Evolutionary conservation across 1,140 invertebrate genomes (phyloP), one percentile per base, ranked within the genome.

Genomic region (Contarinia nasturtii): DNA sequence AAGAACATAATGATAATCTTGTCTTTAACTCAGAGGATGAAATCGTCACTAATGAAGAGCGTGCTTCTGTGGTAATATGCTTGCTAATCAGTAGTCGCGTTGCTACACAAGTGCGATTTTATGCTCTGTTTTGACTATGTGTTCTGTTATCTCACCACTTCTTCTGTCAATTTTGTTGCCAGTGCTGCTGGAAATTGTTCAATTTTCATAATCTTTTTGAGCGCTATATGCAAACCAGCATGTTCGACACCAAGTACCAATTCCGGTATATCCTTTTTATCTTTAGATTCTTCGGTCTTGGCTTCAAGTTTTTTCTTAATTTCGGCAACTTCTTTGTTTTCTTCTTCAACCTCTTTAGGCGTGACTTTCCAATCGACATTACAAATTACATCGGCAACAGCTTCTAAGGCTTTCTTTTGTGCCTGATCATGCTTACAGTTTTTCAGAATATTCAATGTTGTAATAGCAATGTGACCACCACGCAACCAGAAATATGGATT

Each of bases 191-290:
- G 18, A 7, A 68, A 59, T 2, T 64, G 55, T 45, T 88, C 82
- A 46, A 76, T 62, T 45, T 73, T 67, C 15, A 86, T 74, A 14
- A 91, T 63, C 63, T 86, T 86, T 53, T 90, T 90, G 2, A 90
- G 57, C 33, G 77, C 74, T 68, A 82, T 74, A 61, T 89, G 84
- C 48, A 86, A 68, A 12, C 81, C 85, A 0, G 80, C 62, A 61
- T 88, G 75, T 66, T 91, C 86, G n/a, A 90, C 68, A 8, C 75
- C 75, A 8, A 70, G 59, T 14, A 67, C 55, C 42, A 62, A 49
- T 51, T 62, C 58, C 1, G 57, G 51, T 2, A 50, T 40, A 3
- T 44, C 46, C 46, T 56, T 58, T 19, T 53, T 53, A 8, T 55
- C 7, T 10, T 18, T 10, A 20, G 20, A 42, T 15, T 8, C 20